Evolutionary conservation across 1,140 invertebrate genomes (phyloP), one percentile per base, ranked within the genome.

Genomic region (Drosophila sproati): DNA sequence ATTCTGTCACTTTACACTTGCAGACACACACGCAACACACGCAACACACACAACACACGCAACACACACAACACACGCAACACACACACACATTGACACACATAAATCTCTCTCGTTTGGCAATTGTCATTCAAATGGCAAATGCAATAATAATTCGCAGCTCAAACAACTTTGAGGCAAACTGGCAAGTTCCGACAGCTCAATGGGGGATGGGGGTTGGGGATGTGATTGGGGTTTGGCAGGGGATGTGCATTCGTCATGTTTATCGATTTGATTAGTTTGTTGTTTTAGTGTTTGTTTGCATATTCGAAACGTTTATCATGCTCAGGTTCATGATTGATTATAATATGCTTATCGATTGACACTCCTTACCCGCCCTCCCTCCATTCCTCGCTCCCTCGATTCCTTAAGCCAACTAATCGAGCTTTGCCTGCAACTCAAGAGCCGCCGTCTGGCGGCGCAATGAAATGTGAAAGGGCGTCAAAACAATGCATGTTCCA

Each of bases 111-210:
- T 55, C 43, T 47, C 0, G 20, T 56, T 32, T 51, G 51, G 39
- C 54, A 62, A 75, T 70, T 75, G 59, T 52, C 57, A 63, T 75
- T 75, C 61, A 77, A 80, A 77, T 73, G 32, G 50, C 29, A 73
- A 77, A 73, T 80, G 81, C 81, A 77, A 85, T 85, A 85, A 85
- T 85, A 85, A 85, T 80, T 80, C 81, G 73, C 61, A 68, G 60
- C 63, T 73, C 77, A 80, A 77, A 85, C 57, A 85, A 70, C 56
- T 77, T 57, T 52, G 62, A 50, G 52, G 60, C 66, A 82, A 68
- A 20, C 73, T 77, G 78, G 35, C 78, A 81, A 55, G 51, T 80
- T 37, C 73, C 48, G 61, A n/a, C 51, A 50, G 20, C 20, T 5
- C 12, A 28, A 12, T 4, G 3, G 5, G 2, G 3, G n/a, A 10